A percentile compares a stretch with the other conserved stretches of the same genome.
phyloP scores from a whole-genome alignment of 1,140 invertebrate genomes.

The Conopomorpha cramerella region DNA sequence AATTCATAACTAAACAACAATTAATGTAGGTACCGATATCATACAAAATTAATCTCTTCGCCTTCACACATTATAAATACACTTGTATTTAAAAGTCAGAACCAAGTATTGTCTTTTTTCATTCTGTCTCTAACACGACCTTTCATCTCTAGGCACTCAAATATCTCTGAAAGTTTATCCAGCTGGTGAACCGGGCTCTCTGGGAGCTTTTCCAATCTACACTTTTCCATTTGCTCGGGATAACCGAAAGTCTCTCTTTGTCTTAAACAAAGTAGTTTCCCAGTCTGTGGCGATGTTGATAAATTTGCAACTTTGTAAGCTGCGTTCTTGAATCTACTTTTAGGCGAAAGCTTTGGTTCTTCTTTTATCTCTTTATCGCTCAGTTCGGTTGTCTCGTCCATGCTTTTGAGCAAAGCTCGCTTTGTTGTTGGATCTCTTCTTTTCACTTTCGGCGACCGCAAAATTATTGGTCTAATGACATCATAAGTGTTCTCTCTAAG shows the following conservation, averaged over 20 bases:
- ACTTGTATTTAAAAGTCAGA: conserved; percentile 17
- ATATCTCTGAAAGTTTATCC: conserved; percentile 40
- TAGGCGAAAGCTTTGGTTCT: conserved; percentile 23
- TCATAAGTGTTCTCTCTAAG: conserved; percentile 48
- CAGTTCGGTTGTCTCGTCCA: no score
- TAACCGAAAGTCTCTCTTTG: conserved; percentile 28
- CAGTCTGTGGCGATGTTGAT: conserved; percentile 31
- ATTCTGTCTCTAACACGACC: conserved; percentile 34
- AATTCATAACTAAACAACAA: no score
- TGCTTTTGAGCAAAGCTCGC: conserved; percentile 5
- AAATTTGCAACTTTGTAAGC: conserved; percentile 39
- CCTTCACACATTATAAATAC: no score
- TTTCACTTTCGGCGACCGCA: conserved; percentile 22
- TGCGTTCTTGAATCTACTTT: conserved; percentile 45
- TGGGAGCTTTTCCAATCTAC: conserved; percentile 26
- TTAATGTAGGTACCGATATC: no score
- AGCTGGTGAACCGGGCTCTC: conserved; percentile 31
- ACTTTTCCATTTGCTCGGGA: conserved; percentile 17
- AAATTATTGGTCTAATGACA: conserved; percentile 37
- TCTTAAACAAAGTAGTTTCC: conserved; percentile 38
- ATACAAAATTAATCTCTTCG: no score
- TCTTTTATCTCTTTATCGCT: no score
- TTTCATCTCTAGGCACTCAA: conserved; percentile 38
- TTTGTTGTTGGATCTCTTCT: conserved; percentile 13
- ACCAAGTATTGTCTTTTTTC: conserved; percentile 54